Evolutionary conservation across 1,140 invertebrate genomes (phyloP), one percentile per base, ranked within the genome.

Genomic region (Rhopalosiphum padi): DNA sequence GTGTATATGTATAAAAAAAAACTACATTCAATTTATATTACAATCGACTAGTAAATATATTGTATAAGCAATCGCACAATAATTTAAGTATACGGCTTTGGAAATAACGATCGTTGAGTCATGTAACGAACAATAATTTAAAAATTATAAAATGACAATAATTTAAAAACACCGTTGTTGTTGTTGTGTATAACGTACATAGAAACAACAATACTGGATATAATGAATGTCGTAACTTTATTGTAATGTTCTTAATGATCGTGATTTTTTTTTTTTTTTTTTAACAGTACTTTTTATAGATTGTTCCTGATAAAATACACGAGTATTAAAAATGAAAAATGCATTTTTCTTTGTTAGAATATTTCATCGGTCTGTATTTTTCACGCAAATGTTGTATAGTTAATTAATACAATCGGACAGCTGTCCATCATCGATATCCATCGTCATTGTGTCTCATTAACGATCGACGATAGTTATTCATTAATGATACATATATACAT

Each of bases 361-460:
- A 55, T 89, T 89, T 89, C 87, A 35, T 55, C 88, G 88, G 35
- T 25, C 46, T 53, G 91, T 85, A 48, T 92, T 85, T 92, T 85
- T 25, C 77, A 51, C 91, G 68, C 68, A 37, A 83, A 91, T 77
- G 46, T n/a, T 51, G 43, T 48, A 23, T 48, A 85, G 77, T 92
- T 92, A 92, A 92, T 92, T 92, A 92, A 92, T 83, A 85, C 77
- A n/a, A 41, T 51, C 91, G 68, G 91, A 85, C 91, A 92, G 91
- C 91, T 85, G 77, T 85, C 91, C 91, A 53, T 92, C 91, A 92
- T 51, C 46, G 91, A 92, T 92, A 92, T 92, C 25, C 46, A 83
- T 55, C 82, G 91, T 30, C 91, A 85, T 92, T 92, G 91, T 92
- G 91, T 92, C 91, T 92, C 91, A 92, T 92, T 92, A 92, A 92